These are phyloP conservation scores for Platynereis dumerilii DNA, from an alignment of 2,888 invertebrate genomes.

Conservation along the genomic window DNA sequence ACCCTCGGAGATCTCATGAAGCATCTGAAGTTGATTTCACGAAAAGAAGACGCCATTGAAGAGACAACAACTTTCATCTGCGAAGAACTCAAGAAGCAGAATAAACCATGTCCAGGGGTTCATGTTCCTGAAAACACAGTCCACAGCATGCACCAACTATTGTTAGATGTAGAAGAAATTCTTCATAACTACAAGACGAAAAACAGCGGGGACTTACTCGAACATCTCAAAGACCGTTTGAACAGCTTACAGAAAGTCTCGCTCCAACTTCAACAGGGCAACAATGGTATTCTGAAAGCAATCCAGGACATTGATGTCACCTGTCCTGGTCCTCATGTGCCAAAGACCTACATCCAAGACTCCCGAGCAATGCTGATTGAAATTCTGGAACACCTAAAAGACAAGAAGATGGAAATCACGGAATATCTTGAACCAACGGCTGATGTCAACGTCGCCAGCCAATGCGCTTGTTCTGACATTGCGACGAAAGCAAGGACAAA, in stretches of 20 bases:
- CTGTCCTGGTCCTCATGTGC: background rate
- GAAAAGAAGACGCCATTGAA: background rate
- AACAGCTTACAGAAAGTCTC: background rate
- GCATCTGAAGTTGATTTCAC: slow-evolving; percentile 1
- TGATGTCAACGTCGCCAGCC: background rate
- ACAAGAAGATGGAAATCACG: background rate
- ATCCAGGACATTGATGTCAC: background rate
- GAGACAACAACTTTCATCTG: slow-evolving; percentile 6
- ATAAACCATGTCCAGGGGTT: background rate
- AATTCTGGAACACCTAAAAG: slow-evolving; percentile 4
- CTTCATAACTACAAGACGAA: background rate
- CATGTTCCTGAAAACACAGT: background rate
- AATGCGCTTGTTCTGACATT: slow-evolving; percentile 10
- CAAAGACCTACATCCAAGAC: background rate
- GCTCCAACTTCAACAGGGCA: background rate
- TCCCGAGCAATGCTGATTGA: background rate
- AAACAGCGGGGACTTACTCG: background rate
- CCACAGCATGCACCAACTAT: background rate
- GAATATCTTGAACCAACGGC: background rate
- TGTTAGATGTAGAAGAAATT: background rate
- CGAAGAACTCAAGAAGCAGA: background rate
- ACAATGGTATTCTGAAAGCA: background rate
- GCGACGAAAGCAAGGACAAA: background rate
- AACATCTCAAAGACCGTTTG: background rate
- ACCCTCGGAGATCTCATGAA: slow-evolving; percentile 10